Conservation (phyloP, 2,113 vertebrate genomes). For the Alectura lathami region DNA sequence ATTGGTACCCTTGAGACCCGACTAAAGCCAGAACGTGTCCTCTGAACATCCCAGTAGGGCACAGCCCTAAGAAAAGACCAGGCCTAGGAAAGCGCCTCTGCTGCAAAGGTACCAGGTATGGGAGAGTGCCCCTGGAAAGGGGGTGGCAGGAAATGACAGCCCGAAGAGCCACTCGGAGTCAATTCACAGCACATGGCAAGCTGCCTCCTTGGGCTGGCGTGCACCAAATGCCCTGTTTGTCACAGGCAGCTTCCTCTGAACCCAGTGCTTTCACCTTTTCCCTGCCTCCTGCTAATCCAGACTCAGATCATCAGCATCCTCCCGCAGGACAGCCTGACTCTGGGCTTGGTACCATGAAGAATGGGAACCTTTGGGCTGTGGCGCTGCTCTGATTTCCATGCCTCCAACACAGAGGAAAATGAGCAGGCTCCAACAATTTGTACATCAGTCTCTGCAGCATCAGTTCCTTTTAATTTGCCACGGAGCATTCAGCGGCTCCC, state of each 20-base stretch:
- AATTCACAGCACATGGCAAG: not conserved
- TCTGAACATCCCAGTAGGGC: not conserved
- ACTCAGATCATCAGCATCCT: not conserved
- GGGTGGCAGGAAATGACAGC: not conserved
- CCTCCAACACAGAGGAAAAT: accelerated
- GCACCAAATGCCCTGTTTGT: not conserved
- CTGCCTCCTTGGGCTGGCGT: not conserved
- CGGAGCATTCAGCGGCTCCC: constrained; percentile 7
- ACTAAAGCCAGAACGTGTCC: not conserved
- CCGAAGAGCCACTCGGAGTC: not conserved
- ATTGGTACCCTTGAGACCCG: not conserved
- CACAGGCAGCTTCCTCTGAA: not conserved
- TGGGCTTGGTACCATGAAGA: not conserved
- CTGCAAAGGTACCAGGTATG: not conserved
- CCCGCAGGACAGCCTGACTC: not conserved
- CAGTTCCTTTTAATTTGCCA: not conserved
- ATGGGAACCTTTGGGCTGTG: not conserved
- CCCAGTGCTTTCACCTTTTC: not conserved
- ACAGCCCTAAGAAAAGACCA: accelerated
- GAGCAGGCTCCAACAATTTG: not conserved
- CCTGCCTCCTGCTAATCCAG: not conserved
- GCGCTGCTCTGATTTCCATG: not conserved
- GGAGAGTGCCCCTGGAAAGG: not conserved
- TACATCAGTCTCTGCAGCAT: not conserved
- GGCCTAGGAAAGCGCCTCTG: accelerated